Percentiles rank a stretch among this genome's conserved stretches.
These are phyloP conservation scores for Samia ricini DNA, from an alignment of 1,140 invertebrate species.

Conservation along the genomic window DNA sequence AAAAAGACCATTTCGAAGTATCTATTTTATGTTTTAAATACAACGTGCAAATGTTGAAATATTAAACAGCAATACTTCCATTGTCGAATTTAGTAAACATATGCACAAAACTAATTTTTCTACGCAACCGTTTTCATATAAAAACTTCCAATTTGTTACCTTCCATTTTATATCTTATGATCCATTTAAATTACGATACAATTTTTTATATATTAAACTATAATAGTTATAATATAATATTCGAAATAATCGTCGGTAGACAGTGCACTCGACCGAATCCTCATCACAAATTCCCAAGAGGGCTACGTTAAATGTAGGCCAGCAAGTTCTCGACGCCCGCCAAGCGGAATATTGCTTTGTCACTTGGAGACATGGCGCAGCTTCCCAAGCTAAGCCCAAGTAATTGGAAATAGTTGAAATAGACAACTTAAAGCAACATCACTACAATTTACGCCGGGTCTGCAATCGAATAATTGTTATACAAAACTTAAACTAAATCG, in stretches of 20 bases:
- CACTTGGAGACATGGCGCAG: conserved; percentile 68
- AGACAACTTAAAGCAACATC: conserved; percentile 46
- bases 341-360: conserved; percentile 73
- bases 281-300: conserved; percentile 70
- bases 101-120: too few species aligned
- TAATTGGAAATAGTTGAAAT: conserved; percentile 77
- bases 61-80: too few species aligned
- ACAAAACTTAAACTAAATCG: background rate
- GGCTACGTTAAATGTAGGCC: conserved; percentile 67
- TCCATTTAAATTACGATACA: background rate
- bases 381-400: conserved; percentile 61
- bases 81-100: too few species aligned
- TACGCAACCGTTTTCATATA: too few species aligned
- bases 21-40: too few species aligned
- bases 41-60: too few species aligned
- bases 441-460: conserved; percentile 17
- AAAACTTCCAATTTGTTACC: too few species aligned
- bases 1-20: too few species aligned
- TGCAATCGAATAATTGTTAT: conserved; percentile 19
- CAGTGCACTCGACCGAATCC: conserved; percentile 49
- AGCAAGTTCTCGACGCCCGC: conserved; percentile 56
- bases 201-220: background rate
- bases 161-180: too few species aligned
- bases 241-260: conserved; percentile 50
- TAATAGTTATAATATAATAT: background rate